phyloP scores from a whole-genome alignment of 1,140 invertebrate genomes.

The Pristionchus pacificus region DNA sequence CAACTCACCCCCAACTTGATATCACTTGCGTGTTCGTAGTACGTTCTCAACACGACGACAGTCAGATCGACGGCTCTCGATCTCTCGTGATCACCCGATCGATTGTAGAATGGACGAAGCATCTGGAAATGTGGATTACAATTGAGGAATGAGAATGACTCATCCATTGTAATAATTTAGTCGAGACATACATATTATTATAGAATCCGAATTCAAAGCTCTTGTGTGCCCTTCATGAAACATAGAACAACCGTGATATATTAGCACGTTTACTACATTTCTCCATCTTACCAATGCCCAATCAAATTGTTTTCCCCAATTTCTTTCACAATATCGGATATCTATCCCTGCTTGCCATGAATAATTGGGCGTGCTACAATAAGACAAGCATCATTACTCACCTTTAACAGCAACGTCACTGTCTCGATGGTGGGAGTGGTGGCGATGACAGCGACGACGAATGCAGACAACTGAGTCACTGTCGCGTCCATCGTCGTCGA shows the following conservation, averaged over 20 bases:
- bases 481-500: constrained; percentile 57
- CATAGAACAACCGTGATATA: too few relatives aligned
- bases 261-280: too few relatives aligned
- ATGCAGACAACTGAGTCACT: constrained; percentile 43
- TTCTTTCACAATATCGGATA: too few relatives aligned
- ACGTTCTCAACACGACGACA: constrained; percentile 46
- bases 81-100: constrained; percentile 48
- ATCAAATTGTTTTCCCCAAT: too few relatives aligned
- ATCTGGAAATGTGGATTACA: constrained; percentile 33
- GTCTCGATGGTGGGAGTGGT: constrained; percentile 47
- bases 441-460: constrained; percentile 46
- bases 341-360: too few relatives aligned
- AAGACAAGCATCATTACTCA: too few relatives aligned
- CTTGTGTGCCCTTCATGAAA: too few relatives aligned
- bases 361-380: too few relatives aligned
- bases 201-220: too few relatives aligned
- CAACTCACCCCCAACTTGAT: constrained; percentile 41
- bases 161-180: not conserved
- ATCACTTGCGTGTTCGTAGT: constrained; percentile 46
- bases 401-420: constrained; percentile 48
- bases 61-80: constrained; percentile 48
- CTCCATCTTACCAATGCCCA: too few relatives aligned
- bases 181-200: too few relatives aligned
- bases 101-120: constrained; percentile 46
- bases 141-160: not conserved